Conservation (phyloP, 2,888 invertebrate species). For the Hecatera dysodea region DNA sequence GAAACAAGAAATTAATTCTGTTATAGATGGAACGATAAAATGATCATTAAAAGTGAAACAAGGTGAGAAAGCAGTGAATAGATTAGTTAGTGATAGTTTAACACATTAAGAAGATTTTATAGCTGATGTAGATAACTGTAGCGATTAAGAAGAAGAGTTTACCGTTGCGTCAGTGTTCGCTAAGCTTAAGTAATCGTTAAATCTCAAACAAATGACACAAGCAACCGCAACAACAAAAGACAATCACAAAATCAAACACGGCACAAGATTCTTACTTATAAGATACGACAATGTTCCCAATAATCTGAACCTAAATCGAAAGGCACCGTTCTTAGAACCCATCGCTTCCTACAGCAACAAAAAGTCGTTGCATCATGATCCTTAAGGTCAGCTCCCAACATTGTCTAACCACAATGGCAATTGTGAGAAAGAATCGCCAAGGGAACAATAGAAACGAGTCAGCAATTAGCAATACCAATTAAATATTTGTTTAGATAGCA, state of each 20-base stretch:
- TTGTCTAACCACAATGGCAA: slow-evolving; percentile 88
- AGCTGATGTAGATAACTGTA: slow-evolving; percentile 24
- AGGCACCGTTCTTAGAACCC: slow-evolving; percentile 72
- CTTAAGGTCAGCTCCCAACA: slow-evolving; percentile 89
- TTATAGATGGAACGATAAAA: slow-evolving; percentile 41
- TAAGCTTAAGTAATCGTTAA: slow-evolving; percentile 2
- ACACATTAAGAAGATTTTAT: slow-evolving; percentile 41
- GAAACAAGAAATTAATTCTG: slow-evolving; percentile 74
- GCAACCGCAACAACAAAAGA: slow-evolving; percentile 15
- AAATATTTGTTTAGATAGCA: slow-evolving; percentile 83
- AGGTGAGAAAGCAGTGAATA: slow-evolving; percentile 20
- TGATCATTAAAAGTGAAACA: slow-evolving; percentile 29
- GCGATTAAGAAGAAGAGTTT: background rate
- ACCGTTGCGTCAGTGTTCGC: background rate
- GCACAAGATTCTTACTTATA: slow-evolving; percentile 28
- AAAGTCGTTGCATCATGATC: slow-evolving; percentile 79
- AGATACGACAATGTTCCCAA: slow-evolving; percentile 33
- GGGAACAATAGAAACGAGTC: slow-evolving; percentile 84
- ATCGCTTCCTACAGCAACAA: slow-evolving; percentile 70
- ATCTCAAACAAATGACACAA: slow-evolving; percentile 16
- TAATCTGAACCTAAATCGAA: slow-evolving; percentile 60
- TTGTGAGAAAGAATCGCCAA: slow-evolving; percentile 87
- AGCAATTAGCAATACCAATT: slow-evolving; percentile 88
- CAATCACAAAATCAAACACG: slow-evolving; percentile 39
- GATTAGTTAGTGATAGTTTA: slow-evolving; percentile 22